These are phyloP conservation scores for Orius insidiosus DNA, from an alignment of 1,140 invertebrate genomes.

Conservation along the genomic window DNA sequence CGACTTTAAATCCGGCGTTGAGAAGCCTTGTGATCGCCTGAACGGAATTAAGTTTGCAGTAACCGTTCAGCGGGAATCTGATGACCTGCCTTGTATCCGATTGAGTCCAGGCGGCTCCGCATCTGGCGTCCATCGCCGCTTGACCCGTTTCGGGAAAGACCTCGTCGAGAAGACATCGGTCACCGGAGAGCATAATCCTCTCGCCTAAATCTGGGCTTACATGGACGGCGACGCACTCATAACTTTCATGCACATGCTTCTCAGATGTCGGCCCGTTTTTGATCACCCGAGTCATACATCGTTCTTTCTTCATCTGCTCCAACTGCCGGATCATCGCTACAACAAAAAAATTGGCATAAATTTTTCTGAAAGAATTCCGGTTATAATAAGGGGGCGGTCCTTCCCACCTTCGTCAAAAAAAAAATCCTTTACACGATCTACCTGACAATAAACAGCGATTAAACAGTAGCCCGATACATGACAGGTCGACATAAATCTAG, in stretches of 20 bases:
- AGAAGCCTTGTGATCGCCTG: conserved; percentile 74
- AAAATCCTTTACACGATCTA: too few relatives aligned
- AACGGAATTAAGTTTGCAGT: conserved; percentile 80
- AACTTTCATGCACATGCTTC: conserved; percentile 21
- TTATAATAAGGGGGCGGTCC: too few relatives aligned
- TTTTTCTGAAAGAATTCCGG: too few relatives aligned
- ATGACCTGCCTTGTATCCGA: conserved; percentile 71
- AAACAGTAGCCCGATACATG: too few relatives aligned
- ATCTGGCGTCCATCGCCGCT: conserved; percentile 62
- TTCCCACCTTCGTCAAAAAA: too few relatives aligned
- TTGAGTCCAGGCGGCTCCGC: conserved; percentile 66
- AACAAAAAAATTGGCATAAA: conserved; percentile 21
- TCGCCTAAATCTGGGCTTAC: conserved; percentile 78
- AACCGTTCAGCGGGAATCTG: conserved; percentile 78
- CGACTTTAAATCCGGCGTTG: conserved; percentile 64
- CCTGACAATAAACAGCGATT: too few relatives aligned
- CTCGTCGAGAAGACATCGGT: conserved; percentile 58
- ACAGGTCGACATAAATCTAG: too few relatives aligned
- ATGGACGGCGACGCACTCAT: conserved; percentile 72
- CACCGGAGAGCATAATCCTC: conserved; percentile 67
- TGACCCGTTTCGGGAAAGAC: conserved; percentile 77
- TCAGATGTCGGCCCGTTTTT: conserved; percentile 6
- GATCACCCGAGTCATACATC: conserved; percentile 14
- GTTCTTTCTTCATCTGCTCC: conserved; percentile 56
- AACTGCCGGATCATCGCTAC: conserved; percentile 57